Percentiles rank a stretch among this genome's conserved stretches.
phyloP scores from a whole-genome alignment of 2,797 vertebrate genomes.

The Cryptoblepharus egeriae region DNA sequence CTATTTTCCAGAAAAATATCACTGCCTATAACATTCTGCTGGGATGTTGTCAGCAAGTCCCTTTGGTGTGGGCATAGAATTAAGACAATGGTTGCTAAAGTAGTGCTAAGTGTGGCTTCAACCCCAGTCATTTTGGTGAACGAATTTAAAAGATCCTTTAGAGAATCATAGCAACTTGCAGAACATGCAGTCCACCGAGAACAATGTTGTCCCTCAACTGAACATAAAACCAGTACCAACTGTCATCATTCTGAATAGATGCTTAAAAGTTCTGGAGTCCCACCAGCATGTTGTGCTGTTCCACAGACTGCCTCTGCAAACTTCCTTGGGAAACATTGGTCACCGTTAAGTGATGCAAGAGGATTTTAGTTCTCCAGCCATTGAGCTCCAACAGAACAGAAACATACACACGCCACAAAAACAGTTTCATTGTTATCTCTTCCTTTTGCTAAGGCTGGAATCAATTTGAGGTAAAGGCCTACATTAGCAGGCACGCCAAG shows the following conservation, averaged over 20 bases:
- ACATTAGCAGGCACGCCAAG: neutral
- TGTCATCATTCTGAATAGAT: neutral
- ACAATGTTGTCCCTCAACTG: neutral
- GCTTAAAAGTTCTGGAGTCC: neutral
- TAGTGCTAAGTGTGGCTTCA: neutral
- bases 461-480: neutral
- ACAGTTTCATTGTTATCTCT: neutral
- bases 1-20: too few relatives aligned
- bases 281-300: neutral
- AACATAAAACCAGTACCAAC: neutral
- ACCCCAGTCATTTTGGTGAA: neutral
- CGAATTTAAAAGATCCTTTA: neutral
- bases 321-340: rapidly evolving
- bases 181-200: neutral
- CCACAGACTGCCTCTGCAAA: neutral
- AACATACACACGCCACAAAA: neutral
- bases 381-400: neutral
- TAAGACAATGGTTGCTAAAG: neutral
- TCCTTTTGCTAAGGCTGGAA: neutral
- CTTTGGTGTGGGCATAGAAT: neutral
- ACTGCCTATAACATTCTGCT: neutral
- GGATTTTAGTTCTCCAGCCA: neutral
- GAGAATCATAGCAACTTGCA: neutral
- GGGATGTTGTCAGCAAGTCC: neutral
- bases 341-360: neutral